Percentiles rank a stretch among this genome's conserved stretches.
Conservation (phyloP, 2,113 vertebrate genomes). For the Sinocyclocheilus anophthalmus region DNA sequence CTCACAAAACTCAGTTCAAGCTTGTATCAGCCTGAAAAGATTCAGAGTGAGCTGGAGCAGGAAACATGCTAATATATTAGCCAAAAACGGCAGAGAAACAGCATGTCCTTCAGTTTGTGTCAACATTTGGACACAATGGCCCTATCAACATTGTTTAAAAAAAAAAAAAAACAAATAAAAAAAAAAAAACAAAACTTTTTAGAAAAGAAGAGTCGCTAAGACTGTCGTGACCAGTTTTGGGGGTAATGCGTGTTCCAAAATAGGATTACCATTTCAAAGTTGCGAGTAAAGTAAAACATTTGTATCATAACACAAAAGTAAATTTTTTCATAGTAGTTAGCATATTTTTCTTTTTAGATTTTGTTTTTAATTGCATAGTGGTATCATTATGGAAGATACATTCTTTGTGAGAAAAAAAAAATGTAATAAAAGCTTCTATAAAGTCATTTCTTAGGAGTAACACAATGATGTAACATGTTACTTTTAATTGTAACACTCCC, state of each 20-base stretch:
- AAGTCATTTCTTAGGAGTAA: background rate
- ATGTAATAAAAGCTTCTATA: background rate
- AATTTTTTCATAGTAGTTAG: background rate
- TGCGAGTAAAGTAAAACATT: background rate
- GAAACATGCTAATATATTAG: background rate
- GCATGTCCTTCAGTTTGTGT: background rate
- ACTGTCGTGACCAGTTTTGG: background rate
- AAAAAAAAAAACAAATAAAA: background rate
- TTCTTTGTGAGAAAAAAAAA: background rate
- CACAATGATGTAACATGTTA: background rate
- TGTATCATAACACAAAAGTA: background rate
- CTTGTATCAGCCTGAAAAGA: conserved; percentile 3
- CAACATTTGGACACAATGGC: conserved; percentile 16
- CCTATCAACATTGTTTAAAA: background rate
- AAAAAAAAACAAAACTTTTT: background rate
- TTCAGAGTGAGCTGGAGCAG: background rate
- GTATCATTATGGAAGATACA: background rate
- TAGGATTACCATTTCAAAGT: background rate
- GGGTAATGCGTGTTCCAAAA: background rate
- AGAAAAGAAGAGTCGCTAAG: background rate
- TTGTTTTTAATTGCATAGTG: background rate
- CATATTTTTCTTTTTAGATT: background rate
- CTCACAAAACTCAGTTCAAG: background rate
- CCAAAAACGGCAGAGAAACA: conserved; percentile 10
- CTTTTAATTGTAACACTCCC: background rate